A percentile compares a stretch with the other conserved stretches of the same genome.
These are phyloP conservation scores for Eupithecia pulchellata DNA, from an alignment of 2,888 invertebrate species.

Conservation along the genomic window DNA sequence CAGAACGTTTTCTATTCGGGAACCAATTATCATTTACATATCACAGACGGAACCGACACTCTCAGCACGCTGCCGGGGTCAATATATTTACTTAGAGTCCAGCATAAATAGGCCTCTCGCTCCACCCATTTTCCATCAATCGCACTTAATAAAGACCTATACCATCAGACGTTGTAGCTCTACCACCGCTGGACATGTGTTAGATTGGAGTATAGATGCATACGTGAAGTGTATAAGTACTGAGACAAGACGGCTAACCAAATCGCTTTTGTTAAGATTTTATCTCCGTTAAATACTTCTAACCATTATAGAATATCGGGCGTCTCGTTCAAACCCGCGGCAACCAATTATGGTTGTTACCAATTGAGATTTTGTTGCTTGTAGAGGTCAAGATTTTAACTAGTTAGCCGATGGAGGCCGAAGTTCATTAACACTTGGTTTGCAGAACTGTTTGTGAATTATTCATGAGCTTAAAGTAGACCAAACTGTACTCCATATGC, in stretches of 20 bases:
- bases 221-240: constrained; percentile 78
- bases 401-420: constrained; percentile 21
- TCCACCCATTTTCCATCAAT: constrained; percentile 53
- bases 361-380: constrained; percentile 67
- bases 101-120: constrained; percentile 59
- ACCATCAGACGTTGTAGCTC: constrained; percentile 57
- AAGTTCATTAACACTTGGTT: constrained; percentile 32
- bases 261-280: constrained; percentile 85
- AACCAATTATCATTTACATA: constrained; percentile 85
- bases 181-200: constrained; percentile 58
- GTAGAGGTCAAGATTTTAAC: constrained; percentile 48
- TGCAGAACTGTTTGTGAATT: constrained; percentile 24
- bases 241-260: constrained; percentile 83
- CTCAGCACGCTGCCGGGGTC: constrained; percentile 80
- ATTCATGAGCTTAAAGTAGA: constrained; percentile 20
- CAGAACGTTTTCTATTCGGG: constrained; percentile 81
- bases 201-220: constrained; percentile 78
- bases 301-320: constrained; percentile 80
- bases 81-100: constrained; percentile 78
- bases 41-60: constrained; percentile 81
- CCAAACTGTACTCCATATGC: constrained; percentile 1
- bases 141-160: constrained; percentile 46
- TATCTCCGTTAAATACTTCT: constrained; percentile 85
- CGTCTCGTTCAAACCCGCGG: constrained; percentile 76
- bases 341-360: constrained; percentile 74